Conservation (phyloP, 2,113 vertebrate genomes). For the Phyllopteryx taeniolatus region DNA sequence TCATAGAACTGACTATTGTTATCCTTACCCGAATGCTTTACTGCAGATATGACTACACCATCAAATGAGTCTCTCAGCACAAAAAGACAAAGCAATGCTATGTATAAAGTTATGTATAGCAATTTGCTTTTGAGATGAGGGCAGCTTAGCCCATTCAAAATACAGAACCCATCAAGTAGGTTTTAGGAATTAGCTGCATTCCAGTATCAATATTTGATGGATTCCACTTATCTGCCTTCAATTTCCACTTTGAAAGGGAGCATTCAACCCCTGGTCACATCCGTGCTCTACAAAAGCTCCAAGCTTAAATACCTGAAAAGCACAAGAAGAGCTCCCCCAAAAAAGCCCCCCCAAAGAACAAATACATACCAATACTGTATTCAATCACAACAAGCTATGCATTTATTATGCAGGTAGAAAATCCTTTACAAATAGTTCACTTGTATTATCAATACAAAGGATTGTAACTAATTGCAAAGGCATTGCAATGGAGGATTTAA, state of each 20-base stretch:
- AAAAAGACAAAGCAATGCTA: constrained; percentile 53
- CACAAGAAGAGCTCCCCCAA: constrained; percentile 76
- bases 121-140: constrained; percentile 51
- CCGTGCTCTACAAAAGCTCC: constrained; percentile 71
- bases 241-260: constrained; percentile 74
- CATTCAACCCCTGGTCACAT: constrained; percentile 72
- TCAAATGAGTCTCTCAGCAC: constrained; percentile 60
- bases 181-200: constrained; percentile 36
- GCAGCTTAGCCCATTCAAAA: constrained; percentile 37
- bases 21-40: constrained; percentile 68
- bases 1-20: constrained; percentile 61
- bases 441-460: constrained; percentile 70
- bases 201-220: constrained; percentile 59
- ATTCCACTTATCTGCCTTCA: constrained; percentile 75
- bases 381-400: constrained; percentile 75
- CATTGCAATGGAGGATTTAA: constrained; percentile 58
- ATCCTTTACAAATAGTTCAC: constrained; percentile 75
- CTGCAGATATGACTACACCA: constrained; percentile 61
- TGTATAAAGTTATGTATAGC: constrained; percentile 28
- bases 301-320: constrained; percentile 79
- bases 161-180: constrained; percentile 17
- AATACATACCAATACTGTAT: constrained; percentile 77
- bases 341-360: constrained; percentile 71
- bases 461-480: constrained; percentile 70
- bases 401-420: constrained; percentile 77